Evolutionary conservation across 2,797 vertebrate genomes (phyloP).

Genomic region (Halcyon smyrnensis): DNA sequence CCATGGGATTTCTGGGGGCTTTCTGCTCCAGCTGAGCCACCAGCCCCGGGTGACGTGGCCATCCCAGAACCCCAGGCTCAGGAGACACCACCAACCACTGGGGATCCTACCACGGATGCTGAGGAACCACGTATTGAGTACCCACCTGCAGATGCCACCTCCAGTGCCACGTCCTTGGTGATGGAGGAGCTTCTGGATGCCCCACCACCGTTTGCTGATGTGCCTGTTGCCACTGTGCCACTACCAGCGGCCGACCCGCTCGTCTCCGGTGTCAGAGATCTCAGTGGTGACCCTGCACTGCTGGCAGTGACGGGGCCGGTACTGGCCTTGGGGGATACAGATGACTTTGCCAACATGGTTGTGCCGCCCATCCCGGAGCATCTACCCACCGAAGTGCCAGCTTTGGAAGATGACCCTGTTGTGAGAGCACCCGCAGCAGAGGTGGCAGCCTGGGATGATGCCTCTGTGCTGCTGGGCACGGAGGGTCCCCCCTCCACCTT

Average conservation of each 20-base stretch:
- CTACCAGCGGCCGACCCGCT: accelerated
- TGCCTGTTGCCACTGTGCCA: background rate
- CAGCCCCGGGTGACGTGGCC: background rate
- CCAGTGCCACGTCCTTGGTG: background rate
- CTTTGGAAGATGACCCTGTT: background rate
- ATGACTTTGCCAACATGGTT: background rate
- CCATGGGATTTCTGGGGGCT: background rate
- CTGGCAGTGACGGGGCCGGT: accelerated
- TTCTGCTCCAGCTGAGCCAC: background rate
- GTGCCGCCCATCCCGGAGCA: background rate
- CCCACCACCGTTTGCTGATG: background rate
- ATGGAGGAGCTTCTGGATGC: conserved; percentile 52
- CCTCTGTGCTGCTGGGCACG: background rate
- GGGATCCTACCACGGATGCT: background rate
- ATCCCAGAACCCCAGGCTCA: background rate
- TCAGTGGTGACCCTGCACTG: accelerated
- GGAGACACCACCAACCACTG: accelerated
- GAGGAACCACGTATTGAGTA: background rate
- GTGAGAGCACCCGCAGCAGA: accelerated
- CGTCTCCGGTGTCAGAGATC: accelerated
- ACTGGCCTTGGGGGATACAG: background rate
- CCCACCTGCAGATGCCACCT: background rate
- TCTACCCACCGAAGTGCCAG: accelerated
- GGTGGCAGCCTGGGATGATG: background rate
- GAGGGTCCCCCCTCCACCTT: background rate